phyloP scores from a whole-genome alignment of 2,797 vertebrate genomes.

The Melanogrammus aeglefinus region DNA sequence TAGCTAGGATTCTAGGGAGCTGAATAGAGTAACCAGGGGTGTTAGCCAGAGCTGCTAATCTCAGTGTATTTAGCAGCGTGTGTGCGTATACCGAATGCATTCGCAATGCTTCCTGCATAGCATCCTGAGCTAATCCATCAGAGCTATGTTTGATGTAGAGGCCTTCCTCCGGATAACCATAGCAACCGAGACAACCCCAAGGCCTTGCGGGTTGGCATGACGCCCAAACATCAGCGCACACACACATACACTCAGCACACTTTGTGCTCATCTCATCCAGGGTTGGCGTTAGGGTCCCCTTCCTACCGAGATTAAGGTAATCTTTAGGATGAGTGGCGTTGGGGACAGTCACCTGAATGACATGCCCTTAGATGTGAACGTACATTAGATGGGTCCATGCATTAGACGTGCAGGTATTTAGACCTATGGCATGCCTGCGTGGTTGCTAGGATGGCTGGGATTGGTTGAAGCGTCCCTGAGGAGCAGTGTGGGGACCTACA shows the following conservation, averaged over 20 bases:
- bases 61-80: not conserved
- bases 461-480: not conserved
- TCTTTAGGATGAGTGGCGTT: not conserved
- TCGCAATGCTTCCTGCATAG: not conserved
- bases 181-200: not conserved
- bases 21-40: not conserved
- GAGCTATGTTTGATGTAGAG: not conserved
- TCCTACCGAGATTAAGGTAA: not conserved
- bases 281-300: not conserved
- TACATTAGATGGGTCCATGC: no score
- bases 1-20: not conserved
- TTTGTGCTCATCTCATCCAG: no score
- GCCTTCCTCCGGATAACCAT: not conserved
- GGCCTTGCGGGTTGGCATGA: not conserved
- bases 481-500: not conserved
- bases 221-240: not conserved
- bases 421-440: not conserved
- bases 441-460: not conserved
- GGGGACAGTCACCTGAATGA: not conserved
- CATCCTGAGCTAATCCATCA: not conserved
- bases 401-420: not conserved
- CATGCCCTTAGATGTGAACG: no score
- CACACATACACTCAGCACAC: constrained; percentile 3
- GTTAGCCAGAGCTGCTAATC: constrained; percentile 1
- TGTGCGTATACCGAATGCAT: not conserved